Conservation (phyloP, 2,113 vertebrate genomes). For the Elaphurus davidianus region DNA sequence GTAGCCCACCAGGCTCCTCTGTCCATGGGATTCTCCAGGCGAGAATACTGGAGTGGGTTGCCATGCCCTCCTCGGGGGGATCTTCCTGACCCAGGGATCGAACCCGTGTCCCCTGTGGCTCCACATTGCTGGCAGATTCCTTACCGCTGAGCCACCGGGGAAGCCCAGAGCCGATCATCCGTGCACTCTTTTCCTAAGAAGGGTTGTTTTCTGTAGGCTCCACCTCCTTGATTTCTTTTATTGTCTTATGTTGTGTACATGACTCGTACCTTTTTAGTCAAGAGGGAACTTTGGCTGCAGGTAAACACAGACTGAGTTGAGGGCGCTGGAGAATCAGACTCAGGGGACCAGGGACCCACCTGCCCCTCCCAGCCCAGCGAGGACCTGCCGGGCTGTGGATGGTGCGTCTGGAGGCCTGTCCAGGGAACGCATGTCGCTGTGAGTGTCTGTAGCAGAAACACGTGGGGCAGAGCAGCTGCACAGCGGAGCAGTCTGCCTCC, state of each 20-base stretch:
- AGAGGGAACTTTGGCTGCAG: not conserved
- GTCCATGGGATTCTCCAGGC: not conserved
- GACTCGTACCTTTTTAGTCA: not conserved
- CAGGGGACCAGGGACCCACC: no score
- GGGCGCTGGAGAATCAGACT: not conserved
- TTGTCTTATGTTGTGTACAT: not conserved
- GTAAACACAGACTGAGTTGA: not conserved
- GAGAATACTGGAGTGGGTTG: not conserved
- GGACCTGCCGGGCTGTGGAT: not conserved
- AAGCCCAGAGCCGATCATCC: fast-evolving
- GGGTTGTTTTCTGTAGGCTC: not conserved
- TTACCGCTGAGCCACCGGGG: fast-evolving
- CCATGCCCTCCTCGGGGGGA: not conserved
- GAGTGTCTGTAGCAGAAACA: not conserved
- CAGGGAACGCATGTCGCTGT: not conserved
- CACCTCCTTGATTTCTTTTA: not conserved
- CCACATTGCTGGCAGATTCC: not conserved
- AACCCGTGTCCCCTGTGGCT: not conserved
- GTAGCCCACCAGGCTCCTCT: not conserved
- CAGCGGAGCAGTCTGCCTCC: not conserved
- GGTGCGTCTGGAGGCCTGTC: not conserved
- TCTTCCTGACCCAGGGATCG: fast-evolving
- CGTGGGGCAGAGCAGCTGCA: not conserved
- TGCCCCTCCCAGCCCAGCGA: not conserved
- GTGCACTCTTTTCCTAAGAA: not conserved